Evolutionary conservation across 1,140 invertebrate species (phyloP).

Genomic region (Lucilia cuprina): DNA sequence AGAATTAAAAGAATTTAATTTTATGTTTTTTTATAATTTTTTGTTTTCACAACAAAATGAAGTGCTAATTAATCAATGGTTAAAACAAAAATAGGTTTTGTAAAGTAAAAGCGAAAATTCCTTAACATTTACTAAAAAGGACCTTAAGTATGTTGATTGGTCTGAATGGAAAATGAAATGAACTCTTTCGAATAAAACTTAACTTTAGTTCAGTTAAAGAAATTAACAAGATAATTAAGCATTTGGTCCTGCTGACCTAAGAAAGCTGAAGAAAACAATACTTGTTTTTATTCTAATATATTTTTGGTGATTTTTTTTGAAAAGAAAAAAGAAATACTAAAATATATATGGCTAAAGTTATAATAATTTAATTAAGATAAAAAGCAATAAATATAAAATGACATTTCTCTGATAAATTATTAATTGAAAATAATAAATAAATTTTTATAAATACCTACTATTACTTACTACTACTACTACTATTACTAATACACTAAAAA

Average conservation of each 20-base stretch:
- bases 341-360: neutral
- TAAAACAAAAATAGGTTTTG: too few relatives aligned
- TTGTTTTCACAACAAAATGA: neutral
- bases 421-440: too few relatives aligned
- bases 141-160: neutral
- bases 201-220: neutral
- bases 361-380: neutral
- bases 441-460: neutral
- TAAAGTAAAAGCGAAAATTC: neutral
- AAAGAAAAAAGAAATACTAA: neutral
- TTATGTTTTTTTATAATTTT: too few relatives aligned
- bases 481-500: neutral
- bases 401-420: neutral
- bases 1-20: too few relatives aligned
- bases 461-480: neutral
- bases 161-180: neutral
- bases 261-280: too few relatives aligned
- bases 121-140: neutral
- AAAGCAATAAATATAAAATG: neutral
- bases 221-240: too few relatives aligned
- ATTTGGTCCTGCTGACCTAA: too few relatives aligned
- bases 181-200: constrained; percentile 2
- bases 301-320: too few relatives aligned
- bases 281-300: too few relatives aligned
- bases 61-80: neutral